phyloP scores from a whole-genome alignment of 1,140 invertebrate species.

The Carposina sasakii region DNA sequence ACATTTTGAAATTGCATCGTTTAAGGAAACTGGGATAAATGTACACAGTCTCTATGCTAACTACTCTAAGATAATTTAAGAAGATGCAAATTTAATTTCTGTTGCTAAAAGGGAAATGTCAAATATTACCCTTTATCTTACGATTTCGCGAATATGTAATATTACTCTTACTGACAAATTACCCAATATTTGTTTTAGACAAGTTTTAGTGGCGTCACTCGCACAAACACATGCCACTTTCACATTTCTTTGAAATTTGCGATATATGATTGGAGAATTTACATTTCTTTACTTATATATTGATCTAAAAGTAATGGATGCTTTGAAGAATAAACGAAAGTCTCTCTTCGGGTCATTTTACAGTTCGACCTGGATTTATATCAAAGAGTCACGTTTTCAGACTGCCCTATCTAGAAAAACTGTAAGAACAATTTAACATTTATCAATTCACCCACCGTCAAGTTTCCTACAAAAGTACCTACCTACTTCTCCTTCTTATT shows the following conservation, averaged over 20 bases:
- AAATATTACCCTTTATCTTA: background rate
- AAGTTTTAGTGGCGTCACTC: conserved; percentile 50
- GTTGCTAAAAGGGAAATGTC: background rate
- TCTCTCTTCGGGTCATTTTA: no score
- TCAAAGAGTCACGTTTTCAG: no score
- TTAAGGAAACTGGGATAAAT: background rate
- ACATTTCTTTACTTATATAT: no score
- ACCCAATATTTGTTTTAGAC: conserved; percentile 54
- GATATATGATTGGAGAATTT: no score
- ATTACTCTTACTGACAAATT: conserved; percentile 33
- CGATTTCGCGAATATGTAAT: conserved; percentile 40
- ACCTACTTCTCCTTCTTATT: no score
- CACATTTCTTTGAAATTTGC: conserved; percentile 43
- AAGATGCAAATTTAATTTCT: background rate
- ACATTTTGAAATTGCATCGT: background rate
- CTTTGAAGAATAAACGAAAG: no score
- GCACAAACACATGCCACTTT: conserved; percentile 56
- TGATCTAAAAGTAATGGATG: no score
- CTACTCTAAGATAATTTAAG: background rate
- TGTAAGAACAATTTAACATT: no score
- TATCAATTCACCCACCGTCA: no score
- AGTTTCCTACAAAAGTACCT: no score
- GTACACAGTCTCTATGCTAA: background rate
- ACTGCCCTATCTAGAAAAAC: no score
- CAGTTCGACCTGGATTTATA: no score